Evolutionary conservation across 2,113 vertebrate genomes (phyloP).

Genomic region (Epinephelus cyanopodus): DNA sequence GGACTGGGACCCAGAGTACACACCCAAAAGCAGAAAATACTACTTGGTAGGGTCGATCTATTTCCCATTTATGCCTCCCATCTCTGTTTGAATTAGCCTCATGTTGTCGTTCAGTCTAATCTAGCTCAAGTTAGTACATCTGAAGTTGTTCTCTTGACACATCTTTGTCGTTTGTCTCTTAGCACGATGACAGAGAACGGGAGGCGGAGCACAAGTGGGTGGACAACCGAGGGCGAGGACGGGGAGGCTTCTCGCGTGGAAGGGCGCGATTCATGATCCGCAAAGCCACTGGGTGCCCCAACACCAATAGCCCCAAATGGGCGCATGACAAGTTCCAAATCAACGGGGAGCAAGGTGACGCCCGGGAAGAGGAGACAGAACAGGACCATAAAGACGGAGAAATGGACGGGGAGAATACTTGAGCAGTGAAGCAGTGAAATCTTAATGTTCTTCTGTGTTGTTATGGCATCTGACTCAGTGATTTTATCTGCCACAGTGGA

Average conservation of each 20-base stretch:
- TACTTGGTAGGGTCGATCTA: constrained; percentile 88
- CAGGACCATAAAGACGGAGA: constrained; percentile 89
- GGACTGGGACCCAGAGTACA: constrained; percentile 95
- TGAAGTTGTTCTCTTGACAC: background rate
- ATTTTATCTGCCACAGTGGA: constrained; percentile 21
- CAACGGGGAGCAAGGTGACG: constrained; percentile 87
- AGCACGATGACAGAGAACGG: constrained; percentile 93
- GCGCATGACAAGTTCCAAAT: constrained; percentile 92
- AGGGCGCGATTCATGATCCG: constrained; percentile 94
- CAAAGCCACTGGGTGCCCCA: constrained; percentile 84
- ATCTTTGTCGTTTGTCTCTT: constrained; percentile 26
- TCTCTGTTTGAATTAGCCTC: background rate
- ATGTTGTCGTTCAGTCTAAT: background rate
- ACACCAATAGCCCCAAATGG: constrained; percentile 87
- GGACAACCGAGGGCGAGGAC: constrained; percentile 86
- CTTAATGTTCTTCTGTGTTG: constrained; percentile 24
- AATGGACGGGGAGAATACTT: constrained; percentile 73
- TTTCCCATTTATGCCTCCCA: background rate
- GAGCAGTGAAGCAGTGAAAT: constrained; percentile 78
- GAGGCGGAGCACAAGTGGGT: constrained; percentile 89
- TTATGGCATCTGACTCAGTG: constrained; percentile 16
- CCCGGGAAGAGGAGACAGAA: constrained; percentile 86
- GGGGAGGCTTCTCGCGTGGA: constrained; percentile 87
- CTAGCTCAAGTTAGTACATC: background rate
- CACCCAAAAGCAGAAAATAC: constrained; percentile 95